Percentiles rank a stretch among this genome's conserved stretches.
These are phyloP conservation scores for Neocrepidodera transversa DNA, from an alignment of 2,888 invertebrate genomes.

Conservation along the genomic window DNA sequence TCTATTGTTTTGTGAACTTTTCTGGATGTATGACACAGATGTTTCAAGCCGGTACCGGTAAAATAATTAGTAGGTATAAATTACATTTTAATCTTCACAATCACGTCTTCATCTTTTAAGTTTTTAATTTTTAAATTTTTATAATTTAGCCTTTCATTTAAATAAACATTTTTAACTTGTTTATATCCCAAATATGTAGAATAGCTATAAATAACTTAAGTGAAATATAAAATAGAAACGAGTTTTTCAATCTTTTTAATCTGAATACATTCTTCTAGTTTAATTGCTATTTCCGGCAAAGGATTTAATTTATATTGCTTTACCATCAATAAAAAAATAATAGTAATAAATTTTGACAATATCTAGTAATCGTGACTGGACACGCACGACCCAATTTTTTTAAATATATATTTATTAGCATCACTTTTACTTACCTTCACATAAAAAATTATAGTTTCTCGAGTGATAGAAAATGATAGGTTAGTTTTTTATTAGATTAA, in stretches of 20 bases:
- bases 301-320: conserved; percentile 6
- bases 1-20: conserved; percentile 15
- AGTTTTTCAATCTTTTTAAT: not conserved
- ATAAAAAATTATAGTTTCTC: too few relatives aligned
- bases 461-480: too few relatives aligned
- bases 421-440: conserved; percentile 10
- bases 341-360: conserved; percentile 14
- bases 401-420: not conserved
- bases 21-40: conserved; percentile 14
- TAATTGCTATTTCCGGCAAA: conserved; percentile 5
- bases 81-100: conserved; percentile 3
- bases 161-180: too few relatives aligned
- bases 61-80: conserved; percentile 6
- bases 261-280: not conserved
- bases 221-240: not conserved
- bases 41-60: conserved; percentile 4
- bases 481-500: too few relatives aligned
- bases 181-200: too few relatives aligned
- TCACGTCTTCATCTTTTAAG: conserved; percentile 8
- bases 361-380: not conserved
- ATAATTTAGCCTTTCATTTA: too few relatives aligned
- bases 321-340: not conserved
- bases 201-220: not conserved
- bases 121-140: too few relatives aligned
- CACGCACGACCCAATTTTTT: conserved; percentile 12